Evolutionary conservation across 2,888 invertebrate species (phyloP).

Genomic region (Orthosia gracilis): DNA sequence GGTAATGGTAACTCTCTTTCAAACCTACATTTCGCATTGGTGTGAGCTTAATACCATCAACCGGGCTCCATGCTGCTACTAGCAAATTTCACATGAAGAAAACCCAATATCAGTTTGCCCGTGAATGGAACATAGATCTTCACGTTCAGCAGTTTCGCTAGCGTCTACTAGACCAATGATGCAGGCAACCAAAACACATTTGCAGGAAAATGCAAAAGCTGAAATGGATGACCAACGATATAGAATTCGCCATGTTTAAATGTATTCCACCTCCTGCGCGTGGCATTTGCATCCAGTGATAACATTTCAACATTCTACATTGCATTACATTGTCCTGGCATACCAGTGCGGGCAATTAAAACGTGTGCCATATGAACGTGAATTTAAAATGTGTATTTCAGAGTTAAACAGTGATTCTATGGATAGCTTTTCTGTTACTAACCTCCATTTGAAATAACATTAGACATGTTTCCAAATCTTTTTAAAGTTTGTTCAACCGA

Average conservation of each 20-base stretch:
- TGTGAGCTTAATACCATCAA: too few species aligned
- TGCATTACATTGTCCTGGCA: neutral
- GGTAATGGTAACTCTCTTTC: too few species aligned
- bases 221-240: neutral
- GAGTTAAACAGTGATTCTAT: neutral
- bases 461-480: too few species aligned
- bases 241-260: neutral
- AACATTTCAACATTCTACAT: constrained; percentile 7
- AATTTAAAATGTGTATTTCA: neutral
- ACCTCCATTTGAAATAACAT: too few species aligned
- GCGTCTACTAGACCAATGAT: too few species aligned
- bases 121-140: too few species aligned
- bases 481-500: too few species aligned
- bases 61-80: too few species aligned
- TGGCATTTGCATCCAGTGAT: neutral
- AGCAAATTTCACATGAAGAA: too few species aligned
- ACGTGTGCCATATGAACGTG: neutral
- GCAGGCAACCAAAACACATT: neutral
- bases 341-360: neutral
- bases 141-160: too few species aligned
- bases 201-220: neutral
- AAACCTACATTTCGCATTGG: too few species aligned
- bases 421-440: neutral
- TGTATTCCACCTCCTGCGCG: neutral
- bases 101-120: too few species aligned